Evolutionary conservation across 1,140 invertebrate genomes (phyloP).

Genomic region (Macrosteles quadrilineatus): DNA sequence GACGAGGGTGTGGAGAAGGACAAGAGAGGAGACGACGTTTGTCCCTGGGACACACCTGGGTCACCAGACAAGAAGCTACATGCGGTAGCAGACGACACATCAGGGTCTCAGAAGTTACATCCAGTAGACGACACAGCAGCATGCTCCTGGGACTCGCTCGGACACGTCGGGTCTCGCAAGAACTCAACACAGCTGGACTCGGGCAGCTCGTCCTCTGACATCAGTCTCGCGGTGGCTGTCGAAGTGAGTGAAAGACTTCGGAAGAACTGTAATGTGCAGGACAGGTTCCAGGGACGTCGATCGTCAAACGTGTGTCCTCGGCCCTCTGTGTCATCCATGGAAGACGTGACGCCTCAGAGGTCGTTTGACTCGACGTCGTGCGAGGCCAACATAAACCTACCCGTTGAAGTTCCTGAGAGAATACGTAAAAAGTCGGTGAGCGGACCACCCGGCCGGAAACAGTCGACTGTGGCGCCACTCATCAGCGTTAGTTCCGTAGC

Average conservation of each 20-base stretch:
- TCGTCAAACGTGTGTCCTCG: constrained; percentile 17
- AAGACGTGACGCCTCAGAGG: constrained; percentile 44
- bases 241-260: constrained; percentile 46
- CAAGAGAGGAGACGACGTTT: constrained; percentile 58
- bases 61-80: constrained; percentile 38
- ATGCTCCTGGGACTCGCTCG: constrained; percentile 33
- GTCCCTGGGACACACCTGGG: constrained; percentile 62
- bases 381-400: constrained; percentile 33
- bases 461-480: constrained; percentile 56
- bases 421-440: constrained; percentile 31
- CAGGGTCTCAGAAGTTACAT: too few species aligned
- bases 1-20: constrained; percentile 41
- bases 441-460: constrained; percentile 28
- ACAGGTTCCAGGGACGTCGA: constrained; percentile 23
- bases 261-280: constrained; percentile 44
- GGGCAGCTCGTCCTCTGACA: constrained; percentile 69
- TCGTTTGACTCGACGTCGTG: constrained; percentile 52
- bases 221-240: constrained; percentile 61
- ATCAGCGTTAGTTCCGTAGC: constrained; percentile 71
- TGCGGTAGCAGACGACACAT: constrained; percentile 7
- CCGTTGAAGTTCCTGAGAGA: constrained; percentile 40
- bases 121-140: constrained; percentile 37
- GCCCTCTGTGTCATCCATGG: constrained; percentile 38
- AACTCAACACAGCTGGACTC: constrained; percentile 60
- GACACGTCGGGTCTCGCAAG: constrained; percentile 51